Conservation (phyloP, 2,113 vertebrate genomes). For the Zosterops japonicus region DNA sequence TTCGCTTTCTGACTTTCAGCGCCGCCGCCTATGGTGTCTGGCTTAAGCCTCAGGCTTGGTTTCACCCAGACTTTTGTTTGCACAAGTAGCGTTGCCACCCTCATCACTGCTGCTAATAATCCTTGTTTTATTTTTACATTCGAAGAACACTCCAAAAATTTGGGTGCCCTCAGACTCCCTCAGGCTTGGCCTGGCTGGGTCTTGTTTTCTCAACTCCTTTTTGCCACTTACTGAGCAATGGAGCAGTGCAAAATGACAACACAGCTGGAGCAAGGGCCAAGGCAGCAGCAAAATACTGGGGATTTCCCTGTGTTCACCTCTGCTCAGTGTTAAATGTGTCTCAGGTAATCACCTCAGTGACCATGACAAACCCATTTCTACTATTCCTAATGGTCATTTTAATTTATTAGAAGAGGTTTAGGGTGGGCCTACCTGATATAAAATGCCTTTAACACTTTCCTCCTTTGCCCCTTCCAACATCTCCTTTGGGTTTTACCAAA, state of each 20-base stretch:
- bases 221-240: slow-evolving; percentile 4
- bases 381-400: slow-evolving; percentile 36
- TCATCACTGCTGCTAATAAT: slow-evolving; percentile 62
- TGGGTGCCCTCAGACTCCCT: neutral
- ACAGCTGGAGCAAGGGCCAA: rapidly evolving
- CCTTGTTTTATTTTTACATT: slow-evolving; percentile 66
- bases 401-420: slow-evolving; percentile 43
- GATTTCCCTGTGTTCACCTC: slow-evolving; percentile 45
- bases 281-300: neutral
- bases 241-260: slow-evolving; percentile 20
- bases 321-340: slow-evolving; percentile 47
- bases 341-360: slow-evolving; percentile 49
- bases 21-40: slow-evolving; percentile 70
- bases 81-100: slow-evolving; percentile 68
- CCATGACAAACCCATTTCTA: slow-evolving; percentile 30
- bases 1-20: slow-evolving; percentile 69
- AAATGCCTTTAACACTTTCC: neutral
- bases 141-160: slow-evolving; percentile 48
- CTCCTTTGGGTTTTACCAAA: slow-evolving; percentile 6
- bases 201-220: slow-evolving; percentile 45
- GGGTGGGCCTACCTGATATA: neutral
- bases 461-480: neutral
- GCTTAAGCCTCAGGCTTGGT: slow-evolving; percentile 65
- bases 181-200: neutral
- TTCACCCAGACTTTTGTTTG: slow-evolving; percentile 76